A percentile compares a stretch with the other conserved stretches of the same genome.
phyloP scores from a whole-genome alignment of 1,140 invertebrate species.

The Euschistus heros region DNA sequence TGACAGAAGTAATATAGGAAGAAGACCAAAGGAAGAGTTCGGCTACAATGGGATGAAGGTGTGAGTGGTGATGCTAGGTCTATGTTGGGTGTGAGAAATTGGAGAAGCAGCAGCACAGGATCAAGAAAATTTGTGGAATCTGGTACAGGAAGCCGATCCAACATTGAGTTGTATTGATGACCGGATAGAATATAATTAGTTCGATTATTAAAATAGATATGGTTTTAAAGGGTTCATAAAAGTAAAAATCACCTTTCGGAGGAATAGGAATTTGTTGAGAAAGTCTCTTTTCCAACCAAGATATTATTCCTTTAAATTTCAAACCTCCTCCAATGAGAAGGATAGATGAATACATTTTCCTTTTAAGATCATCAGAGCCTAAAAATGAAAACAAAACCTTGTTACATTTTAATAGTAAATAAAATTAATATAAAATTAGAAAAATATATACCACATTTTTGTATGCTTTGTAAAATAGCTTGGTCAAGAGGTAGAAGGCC shows the following conservation, averaged over 20 bases:
- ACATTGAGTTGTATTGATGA: no score
- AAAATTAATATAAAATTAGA: background rate
- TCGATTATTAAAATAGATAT: no score
- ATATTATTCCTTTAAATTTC: conserved; percentile 73
- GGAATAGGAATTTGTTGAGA: conserved; percentile 68
- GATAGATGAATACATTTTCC: conserved; percentile 90
- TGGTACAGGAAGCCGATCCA: no score
- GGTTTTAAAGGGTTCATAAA: no score
- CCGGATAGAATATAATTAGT: no score
- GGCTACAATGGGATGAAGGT: no score
- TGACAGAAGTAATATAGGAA: no score
- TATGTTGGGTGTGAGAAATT: no score
- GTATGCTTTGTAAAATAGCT: conserved; percentile 83
- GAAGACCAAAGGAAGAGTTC: no score
- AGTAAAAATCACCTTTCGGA: background rate
- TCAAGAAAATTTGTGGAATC: no score
- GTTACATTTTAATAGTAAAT: background rate
- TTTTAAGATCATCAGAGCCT: conserved; percentile 75
- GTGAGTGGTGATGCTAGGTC: no score
- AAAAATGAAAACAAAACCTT: conserved; percentile 26
- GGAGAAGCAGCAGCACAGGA: no score
- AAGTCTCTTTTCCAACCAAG: conserved; percentile 81
- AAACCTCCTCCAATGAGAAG: conserved; percentile 83
- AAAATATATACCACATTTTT: conserved; percentile 56
- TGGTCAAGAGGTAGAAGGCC: conserved; percentile 72